Percentiles rank a stretch among this genome's conserved stretches.
Conservation (phyloP, 2,797 vertebrate species). For the Eleutherodactylus coqui region DNA sequence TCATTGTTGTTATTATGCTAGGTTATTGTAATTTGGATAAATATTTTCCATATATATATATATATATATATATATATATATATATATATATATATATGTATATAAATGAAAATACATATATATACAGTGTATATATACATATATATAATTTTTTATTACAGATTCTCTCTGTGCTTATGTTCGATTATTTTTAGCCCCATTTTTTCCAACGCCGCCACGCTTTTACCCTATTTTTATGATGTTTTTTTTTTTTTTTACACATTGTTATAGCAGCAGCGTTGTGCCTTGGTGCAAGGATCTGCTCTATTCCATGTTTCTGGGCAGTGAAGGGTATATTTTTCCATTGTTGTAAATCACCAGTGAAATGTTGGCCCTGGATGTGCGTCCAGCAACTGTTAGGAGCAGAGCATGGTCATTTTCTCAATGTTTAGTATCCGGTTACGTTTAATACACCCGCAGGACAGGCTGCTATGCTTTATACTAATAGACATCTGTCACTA, state of each 20-base stretch:
- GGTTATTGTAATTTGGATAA: no score
- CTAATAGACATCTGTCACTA: slow-evolving; percentile 72
- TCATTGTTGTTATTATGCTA: no score
- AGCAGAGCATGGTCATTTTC: slow-evolving; percentile 64
- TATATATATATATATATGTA: background rate
- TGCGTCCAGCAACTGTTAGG: slow-evolving; percentile 65
- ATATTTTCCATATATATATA: background rate
- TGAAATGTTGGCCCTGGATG: slow-evolving; percentile 60
- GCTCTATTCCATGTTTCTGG: background rate
- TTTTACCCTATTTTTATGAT: no score
- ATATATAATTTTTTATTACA: no score
- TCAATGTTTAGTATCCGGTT: slow-evolving; percentile 67
- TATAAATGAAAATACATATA: no score
- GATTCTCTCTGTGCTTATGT: no score
- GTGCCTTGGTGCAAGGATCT: background rate
- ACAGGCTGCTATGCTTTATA: slow-evolving; percentile 60
- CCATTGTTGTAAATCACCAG: slow-evolving; percentile 58
- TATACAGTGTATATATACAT: background rate
- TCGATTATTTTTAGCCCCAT: no score
- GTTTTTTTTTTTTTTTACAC: no score
- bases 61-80: background rate
- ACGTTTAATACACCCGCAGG: slow-evolving; percentile 67
- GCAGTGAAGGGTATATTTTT: slow-evolving; percentile 52
- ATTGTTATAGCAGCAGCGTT: no score
- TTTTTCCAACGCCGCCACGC: no score